phyloP scores from a whole-genome alignment of 2,797 vertebrate genomes.

The Brachymystax lenok region DNA sequence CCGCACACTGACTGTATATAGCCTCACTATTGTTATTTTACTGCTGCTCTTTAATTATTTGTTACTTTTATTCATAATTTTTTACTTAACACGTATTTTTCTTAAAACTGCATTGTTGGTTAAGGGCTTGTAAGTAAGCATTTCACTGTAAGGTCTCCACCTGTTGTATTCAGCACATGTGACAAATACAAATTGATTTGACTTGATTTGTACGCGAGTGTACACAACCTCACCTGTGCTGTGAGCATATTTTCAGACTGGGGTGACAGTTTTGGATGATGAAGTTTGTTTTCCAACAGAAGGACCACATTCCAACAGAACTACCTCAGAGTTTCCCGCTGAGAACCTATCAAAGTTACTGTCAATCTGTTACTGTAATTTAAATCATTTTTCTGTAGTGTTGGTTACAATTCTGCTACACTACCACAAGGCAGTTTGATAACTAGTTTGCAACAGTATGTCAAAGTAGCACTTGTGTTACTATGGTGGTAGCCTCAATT shows the following conservation, averaged over 20 bases:
- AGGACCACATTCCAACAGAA: constrained; percentile 63
- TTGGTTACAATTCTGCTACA: background rate
- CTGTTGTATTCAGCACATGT: too few species aligned
- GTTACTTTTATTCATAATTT: too few species aligned
- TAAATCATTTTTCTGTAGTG: background rate
- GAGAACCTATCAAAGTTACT: background rate
- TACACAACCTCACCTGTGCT: background rate
- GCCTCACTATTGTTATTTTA: too few species aligned
- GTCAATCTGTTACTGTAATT: background rate
- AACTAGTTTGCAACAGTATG: background rate
- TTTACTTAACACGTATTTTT: too few species aligned
- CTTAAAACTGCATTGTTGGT: too few species aligned
- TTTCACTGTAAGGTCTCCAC: too few species aligned
- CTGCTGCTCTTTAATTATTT: too few species aligned
- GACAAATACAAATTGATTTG: too few species aligned
- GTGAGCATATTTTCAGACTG: constrained; percentile 59
- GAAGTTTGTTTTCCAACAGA: constrained; percentile 62
- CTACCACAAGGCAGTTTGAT: background rate
- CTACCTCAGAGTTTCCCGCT: background rate
- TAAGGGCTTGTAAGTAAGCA: too few species aligned
- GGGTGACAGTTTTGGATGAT: constrained; percentile 59
- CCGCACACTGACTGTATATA: too few species aligned
- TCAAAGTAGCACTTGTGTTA: background rate
- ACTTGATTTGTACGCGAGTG: too few species aligned
- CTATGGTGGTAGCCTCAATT: background rate